Base-by-base conservation (phyloP, 1,140 invertebrate genomes). In the Heterodera carotae region DNA sequence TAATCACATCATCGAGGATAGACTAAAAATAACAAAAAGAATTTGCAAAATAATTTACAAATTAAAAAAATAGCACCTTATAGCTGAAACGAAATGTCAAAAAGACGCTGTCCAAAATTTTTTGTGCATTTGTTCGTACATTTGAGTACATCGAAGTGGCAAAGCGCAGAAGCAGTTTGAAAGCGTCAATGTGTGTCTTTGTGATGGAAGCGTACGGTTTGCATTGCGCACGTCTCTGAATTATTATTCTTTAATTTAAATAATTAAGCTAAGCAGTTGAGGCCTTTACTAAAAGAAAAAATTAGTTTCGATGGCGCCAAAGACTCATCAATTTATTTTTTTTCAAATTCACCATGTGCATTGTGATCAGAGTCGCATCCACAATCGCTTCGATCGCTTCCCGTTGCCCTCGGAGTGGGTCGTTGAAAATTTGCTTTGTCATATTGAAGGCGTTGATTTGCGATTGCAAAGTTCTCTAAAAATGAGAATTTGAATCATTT, bases 301-400 rank as follows among this genome's bases (percentile, higher is more conserved):
- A n/a, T n/a, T n/a, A n/a, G n/a, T n/a, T n/a, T n/a, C n/a, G n/a
- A n/a, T n/a, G n/a, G n/a, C n/a, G n/a, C n/a, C n/a, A n/a, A n/a
- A n/a, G n/a, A n/a, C n/a, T n/a, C n/a, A n/a, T n/a, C n/a, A n/a
- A n/a, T n/a, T n/a, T n/a, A n/a, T n/a, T n/a, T n/a, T n/a, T n/a
- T n/a, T n/a, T n/a, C n/a, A n/a, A n/a, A 88, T 92, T 85, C 62
- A 91, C 89, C 83, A 92, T 91, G 76, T 94, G 92, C 80, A 93
- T 92, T 36, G 93, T 82, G 69, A 90, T 88, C 18, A 91, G 89
- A 68, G 91, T 87, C 77, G 92, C 91, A 25, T 93, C 89, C 48
- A 93, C 87, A 33, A 93, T 82, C n/a, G 90, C 88, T 75, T 92
- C 88, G 27, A 93, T 89, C 82, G 92, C 90, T 34, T 89, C 89